Percentiles rank a stretch among this genome's conserved stretches.
Conservation (phyloP, 1,140 invertebrate genomes). For the Heliconius hermathena region DNA sequence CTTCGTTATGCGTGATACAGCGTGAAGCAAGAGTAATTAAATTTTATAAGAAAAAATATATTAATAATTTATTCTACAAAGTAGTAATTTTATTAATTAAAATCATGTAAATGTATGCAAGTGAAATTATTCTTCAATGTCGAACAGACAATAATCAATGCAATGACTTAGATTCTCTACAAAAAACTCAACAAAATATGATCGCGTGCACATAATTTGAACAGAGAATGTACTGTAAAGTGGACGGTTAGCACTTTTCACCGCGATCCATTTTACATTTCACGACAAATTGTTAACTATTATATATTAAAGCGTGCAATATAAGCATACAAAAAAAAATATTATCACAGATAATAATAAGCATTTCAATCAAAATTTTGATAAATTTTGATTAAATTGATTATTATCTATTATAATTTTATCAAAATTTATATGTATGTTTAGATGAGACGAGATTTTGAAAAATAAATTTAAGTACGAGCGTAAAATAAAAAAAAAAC, state of each 20-base stretch:
- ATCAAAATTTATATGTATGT: too few relatives aligned
- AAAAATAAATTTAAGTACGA: too few relatives aligned
- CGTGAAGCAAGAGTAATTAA: too few relatives aligned
- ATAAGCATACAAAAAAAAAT: not conserved
- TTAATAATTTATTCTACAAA: too few relatives aligned
- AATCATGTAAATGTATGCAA: not conserved
- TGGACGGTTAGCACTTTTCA: slow-evolving; percentile 39
- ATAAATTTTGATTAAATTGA: too few relatives aligned
- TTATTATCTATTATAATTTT: too few relatives aligned
- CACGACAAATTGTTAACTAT: slow-evolving; percentile 27
- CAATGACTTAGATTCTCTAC: slow-evolving; percentile 17
- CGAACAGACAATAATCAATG: slow-evolving; percentile 7
- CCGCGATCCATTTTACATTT: slow-evolving; percentile 28
- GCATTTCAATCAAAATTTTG: too few relatives aligned
- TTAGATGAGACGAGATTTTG: too few relatives aligned
- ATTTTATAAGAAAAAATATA: not conserved
- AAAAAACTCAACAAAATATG: slow-evolving; percentile 18
- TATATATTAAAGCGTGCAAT: slow-evolving; percentile 20
- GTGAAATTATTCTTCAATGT: slow-evolving; percentile 6
- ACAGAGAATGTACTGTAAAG: slow-evolving; percentile 34
- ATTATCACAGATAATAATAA: too few relatives aligned
- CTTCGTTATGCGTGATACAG: too few relatives aligned
- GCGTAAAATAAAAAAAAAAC: too few relatives aligned
- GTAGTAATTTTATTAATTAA: not conserved
- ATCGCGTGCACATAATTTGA: slow-evolving; percentile 37